Conservation (phyloP, 2,113 vertebrate genomes). For the Dendrocopos noguchii region DNA sequence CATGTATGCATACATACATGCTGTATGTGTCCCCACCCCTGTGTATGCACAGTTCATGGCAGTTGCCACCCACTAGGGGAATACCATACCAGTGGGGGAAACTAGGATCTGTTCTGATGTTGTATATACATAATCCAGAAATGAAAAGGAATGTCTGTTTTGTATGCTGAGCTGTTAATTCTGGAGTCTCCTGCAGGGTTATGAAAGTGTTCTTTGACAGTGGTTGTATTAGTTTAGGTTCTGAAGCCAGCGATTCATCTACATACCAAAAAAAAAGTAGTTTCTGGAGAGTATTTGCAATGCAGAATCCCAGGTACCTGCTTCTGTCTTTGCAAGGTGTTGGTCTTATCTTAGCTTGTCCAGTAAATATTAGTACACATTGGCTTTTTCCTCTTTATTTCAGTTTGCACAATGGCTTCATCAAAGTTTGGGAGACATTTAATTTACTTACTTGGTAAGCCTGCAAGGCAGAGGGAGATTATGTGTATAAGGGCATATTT, state of each 20-base stretch:
- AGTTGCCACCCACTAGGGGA: not conserved
- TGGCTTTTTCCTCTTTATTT: not conserved
- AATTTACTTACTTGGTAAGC: not conserved
- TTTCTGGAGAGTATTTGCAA: not conserved
- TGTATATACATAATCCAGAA: not conserved
- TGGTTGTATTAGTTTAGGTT: not conserved
- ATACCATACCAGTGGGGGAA: not conserved
- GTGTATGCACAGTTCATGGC: not conserved
- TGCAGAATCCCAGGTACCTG: not conserved
- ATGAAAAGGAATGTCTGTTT: not conserved
- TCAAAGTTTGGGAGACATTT: not conserved
- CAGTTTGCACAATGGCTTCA: not conserved
- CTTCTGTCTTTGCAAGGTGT: not conserved
- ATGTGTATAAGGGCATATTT: not conserved
- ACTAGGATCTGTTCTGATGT: not conserved
- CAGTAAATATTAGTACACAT: not conserved
- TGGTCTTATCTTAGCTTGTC: not conserved
- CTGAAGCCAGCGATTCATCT: not conserved
- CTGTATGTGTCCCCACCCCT: accelerated
- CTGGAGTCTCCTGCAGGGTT: accelerated
- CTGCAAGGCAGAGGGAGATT: not conserved
- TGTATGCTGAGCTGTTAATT: not conserved
- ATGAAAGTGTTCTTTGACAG: not conserved
- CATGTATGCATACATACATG: accelerated
- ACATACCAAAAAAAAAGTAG: accelerated